Base-by-base conservation (phyloP, 2,113 vertebrate genomes). In the Paracanthobrama guichenoti region DNA sequence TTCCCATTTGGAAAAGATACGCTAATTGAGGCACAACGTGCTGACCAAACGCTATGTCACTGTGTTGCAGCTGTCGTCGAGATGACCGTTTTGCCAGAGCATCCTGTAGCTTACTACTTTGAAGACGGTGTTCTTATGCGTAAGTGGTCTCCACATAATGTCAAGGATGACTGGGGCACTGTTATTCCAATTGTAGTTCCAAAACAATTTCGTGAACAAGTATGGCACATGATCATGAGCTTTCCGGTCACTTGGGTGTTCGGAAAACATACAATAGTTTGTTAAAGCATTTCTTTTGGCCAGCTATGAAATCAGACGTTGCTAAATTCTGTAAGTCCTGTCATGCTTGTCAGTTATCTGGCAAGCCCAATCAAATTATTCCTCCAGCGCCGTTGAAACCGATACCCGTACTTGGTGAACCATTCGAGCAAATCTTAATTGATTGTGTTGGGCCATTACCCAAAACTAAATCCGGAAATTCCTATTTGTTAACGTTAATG, bases 311-410 rank as follows among this genome's bases (percentile, higher is more conserved):
- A 13, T 31, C 28, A 9, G 75, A 79, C 7, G 35, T 79, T 14
- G 1, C 64, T 14, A 42, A 69, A 18, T 78, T 28, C 18, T 67
- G 59, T 53, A 62, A 39, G 6, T 78, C 83, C 16, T 84, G 74
- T 44, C 83, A 35, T 24, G 20, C 62, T 1, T 69, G 74, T 69
- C 59, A 78, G 28, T 31, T 31, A 31, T 31, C 28, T 31, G 67
- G 67, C 14, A 83, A 83, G 6, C 81, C 81, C 4, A 83, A 83
- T n/a, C 69, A 83, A 8, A 31, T 55, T 20, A 83, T 74, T 31
- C 69, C 48, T 4, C 55, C 81, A 16, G 79, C 59, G 16, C 39
- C 79, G 4, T 1, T 81, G 62, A 42, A 48, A 2, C 79, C 71
- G 2, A 71, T 75, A n/a, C 81, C 50, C 14, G 53, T 83, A 0